Evolutionary conservation across 2,888 invertebrate genomes (phyloP), one percentile per base, ranked within the genome.

Genomic region (Pristionchus exspectatus): DNA sequence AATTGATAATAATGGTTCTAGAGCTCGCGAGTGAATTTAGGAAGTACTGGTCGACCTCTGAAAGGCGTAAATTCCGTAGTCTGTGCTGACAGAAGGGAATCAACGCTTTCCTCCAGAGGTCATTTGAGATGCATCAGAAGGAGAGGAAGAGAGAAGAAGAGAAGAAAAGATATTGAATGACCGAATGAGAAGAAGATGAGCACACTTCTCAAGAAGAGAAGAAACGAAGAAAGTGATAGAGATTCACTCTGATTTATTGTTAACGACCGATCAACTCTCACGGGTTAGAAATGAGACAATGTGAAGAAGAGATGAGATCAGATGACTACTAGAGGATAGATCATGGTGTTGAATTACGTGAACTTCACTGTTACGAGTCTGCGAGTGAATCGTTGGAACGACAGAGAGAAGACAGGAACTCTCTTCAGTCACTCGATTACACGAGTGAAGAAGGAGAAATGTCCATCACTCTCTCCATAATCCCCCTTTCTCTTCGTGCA

Each of bases 51-150:
- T 4, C 27, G 66, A 4, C n/a, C 69, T 69, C 18, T 10, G 16
- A 69, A 69, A 0, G 30, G 69, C 30, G 30, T 33, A 33, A 69
- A 30, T 69, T 69, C 69, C 69, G 69, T 69, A 69, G 69, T 69
- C 18, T 69, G 69, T 33, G 69, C 16, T 27, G 27, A 30, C 30
- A 33, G 77, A 44, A n/a, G n/a, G 27, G 81, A 81, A 81, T 74
- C 74, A 74, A 74, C 38, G 72, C 30, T 10, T 30, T 12, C 27
- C 33, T 24, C 24, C 33, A 74, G 38, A 33, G 81, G 81, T 81
- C 81, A 81, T 81, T 81, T 44, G 50, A 81, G 85, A 85, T 85
- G 85, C 63, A 85, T 63, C 85, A 63, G 85, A 85, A 63, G 50
- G 86, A 44, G 14, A 59, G 59, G 16, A 59, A 56, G 59, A 69